Conservation (phyloP, 2,888 invertebrate genomes). For the Uropetala carovei region DNA sequence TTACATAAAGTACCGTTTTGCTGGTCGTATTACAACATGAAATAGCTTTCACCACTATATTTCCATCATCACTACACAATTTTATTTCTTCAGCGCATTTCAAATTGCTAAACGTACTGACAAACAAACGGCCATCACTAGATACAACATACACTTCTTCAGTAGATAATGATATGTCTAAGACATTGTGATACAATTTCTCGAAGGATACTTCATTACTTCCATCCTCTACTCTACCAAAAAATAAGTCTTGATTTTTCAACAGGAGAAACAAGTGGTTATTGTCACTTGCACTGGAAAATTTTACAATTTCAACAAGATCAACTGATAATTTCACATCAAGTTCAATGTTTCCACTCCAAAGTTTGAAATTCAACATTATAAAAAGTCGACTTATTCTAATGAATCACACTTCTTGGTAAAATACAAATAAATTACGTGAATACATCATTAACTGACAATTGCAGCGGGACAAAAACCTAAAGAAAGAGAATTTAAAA, state of each 20-base stretch:
- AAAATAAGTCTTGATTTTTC: conserved; percentile 74
- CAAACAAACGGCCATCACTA: conserved; percentile 80
- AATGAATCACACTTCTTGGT: neutral
- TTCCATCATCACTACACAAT: neutral
- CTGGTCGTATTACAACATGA: neutral
- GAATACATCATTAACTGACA: neutral
- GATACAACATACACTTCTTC: conserved; percentile 80
- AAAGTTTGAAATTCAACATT: conserved; percentile 40
- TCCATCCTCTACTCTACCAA: conserved; percentile 73
- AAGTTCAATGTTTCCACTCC: conserved; percentile 28
- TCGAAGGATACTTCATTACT: conserved; percentile 73
- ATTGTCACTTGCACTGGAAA: conserved; percentile 71
- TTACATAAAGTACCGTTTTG: neutral
- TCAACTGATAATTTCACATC: neutral
- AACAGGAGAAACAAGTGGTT: conserved; percentile 76
- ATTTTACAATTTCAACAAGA: conserved; percentile 40
- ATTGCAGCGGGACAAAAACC: neutral
- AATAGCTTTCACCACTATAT: neutral
- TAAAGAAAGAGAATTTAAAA: neutral
- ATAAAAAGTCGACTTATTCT: neutral
- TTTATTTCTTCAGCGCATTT: conserved; percentile 79
- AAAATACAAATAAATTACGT: neutral
- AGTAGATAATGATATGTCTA: conserved; percentile 81
- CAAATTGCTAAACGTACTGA: conserved; percentile 77
- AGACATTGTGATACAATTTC: conserved; percentile 72